Conservation (phyloP, 2,113 vertebrate genomes). For the Psittacula cyanocephala region DNA sequence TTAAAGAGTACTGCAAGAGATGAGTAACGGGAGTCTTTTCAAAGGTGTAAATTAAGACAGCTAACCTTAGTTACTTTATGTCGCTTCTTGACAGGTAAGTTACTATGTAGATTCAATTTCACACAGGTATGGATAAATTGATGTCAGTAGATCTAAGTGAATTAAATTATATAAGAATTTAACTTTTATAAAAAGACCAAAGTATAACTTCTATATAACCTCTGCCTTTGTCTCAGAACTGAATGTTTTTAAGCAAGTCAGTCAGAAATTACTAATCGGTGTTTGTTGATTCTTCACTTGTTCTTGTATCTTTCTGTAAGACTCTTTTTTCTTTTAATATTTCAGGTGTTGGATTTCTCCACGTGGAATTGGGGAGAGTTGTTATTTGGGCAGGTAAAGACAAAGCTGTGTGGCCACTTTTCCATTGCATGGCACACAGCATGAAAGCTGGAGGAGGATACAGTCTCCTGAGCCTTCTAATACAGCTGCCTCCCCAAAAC, state of each 20-base stretch:
- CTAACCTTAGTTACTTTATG: background rate
- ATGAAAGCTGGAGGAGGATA: background rate
- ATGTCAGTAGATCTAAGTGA: background rate
- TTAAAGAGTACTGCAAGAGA: background rate
- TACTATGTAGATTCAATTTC: background rate
- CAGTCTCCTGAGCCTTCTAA: background rate
- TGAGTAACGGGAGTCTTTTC: background rate
- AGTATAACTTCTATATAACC: background rate
- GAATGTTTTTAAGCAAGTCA: background rate
- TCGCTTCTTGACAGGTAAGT: background rate
- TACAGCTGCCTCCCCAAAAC: background rate
- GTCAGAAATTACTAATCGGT: background rate
- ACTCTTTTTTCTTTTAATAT: background rate
- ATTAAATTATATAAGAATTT: background rate
- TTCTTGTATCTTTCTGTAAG: background rate
- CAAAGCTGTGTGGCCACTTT: background rate
- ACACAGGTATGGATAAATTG: background rate
- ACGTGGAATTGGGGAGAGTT: background rate
- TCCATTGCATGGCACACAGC: background rate
- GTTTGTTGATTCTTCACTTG: background rate
- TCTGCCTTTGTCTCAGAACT: background rate
- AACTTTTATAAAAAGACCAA: background rate
- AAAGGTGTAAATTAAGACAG: background rate
- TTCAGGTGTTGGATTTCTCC: background rate
- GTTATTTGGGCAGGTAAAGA: background rate